Percentiles rank a stretch among this genome's conserved stretches.
Evolutionary conservation across 53 echinoderm and acorn worm genomes (phyloP).

Genomic region (Arbacia lixula): DNA sequence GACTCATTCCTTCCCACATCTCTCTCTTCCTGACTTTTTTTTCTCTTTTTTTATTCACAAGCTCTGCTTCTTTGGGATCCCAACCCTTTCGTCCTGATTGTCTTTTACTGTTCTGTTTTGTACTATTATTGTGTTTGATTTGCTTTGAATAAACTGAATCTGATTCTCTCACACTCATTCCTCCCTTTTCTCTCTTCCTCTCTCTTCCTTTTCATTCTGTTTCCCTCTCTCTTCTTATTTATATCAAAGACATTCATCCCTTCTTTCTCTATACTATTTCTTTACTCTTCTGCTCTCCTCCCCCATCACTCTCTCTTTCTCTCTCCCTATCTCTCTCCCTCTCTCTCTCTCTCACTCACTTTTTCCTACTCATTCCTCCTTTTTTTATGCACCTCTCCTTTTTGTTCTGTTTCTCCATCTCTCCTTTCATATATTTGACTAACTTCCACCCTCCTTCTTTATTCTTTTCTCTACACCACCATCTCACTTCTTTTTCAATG

Average conservation of each 20-base stretch:
- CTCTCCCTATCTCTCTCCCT: not conserved
- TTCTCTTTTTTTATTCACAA: no score
- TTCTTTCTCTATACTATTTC: not conserved
- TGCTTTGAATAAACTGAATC: no score
- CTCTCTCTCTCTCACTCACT: not conserved
- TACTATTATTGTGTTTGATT: no score
- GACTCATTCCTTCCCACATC: no score
- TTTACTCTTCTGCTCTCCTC: not conserved
- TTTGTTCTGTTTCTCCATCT: not conserved
- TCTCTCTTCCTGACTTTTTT: no score
- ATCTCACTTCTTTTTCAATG: no score
- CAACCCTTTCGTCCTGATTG: no score
- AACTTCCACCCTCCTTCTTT: not conserved
- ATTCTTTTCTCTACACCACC: no score
- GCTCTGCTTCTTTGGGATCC: no score
- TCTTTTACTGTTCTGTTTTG: no score
- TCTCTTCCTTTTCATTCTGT: not conserved
- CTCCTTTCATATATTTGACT: not conserved
- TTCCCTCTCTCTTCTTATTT: not conserved
- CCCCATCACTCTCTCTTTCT: not conserved
- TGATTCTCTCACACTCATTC: no score
- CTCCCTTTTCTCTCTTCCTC: not conserved
- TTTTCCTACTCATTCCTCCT: not conserved
- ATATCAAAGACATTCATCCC: not conserved
- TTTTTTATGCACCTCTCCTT: not conserved